A percentile compares a stretch with the other conserved stretches of the same genome.
Evolutionary conservation across 2,113 vertebrate genomes (phyloP).

Genomic region (Lucifuga dentata): DNA sequence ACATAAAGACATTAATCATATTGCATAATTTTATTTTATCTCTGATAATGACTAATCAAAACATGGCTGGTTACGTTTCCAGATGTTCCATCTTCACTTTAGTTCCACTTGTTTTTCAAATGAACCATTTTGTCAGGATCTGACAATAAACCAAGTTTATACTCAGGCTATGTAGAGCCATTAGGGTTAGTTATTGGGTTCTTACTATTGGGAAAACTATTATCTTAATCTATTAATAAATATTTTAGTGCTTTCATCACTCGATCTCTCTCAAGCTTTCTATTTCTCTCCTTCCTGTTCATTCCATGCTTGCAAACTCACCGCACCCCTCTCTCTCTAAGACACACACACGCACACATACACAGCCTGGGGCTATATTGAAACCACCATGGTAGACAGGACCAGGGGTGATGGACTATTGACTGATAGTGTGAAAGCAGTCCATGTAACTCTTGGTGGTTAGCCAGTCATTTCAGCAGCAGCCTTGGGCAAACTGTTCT

Average conservation of each 20-base stretch:
- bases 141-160: conserved; percentile 29
- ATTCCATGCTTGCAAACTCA: conserved; percentile 41
- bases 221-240: conserved; percentile 56
- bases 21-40: conserved; percentile 12
- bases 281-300: conserved; percentile 25
- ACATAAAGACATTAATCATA: conserved; percentile 10
- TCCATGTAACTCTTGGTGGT: conserved; percentile 63
- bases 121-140: conserved; percentile 1
- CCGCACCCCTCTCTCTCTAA: conserved; percentile 23
- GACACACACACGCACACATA: conserved; percentile 26
- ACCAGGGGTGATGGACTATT: conserved; percentile 65
- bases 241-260: conserved; percentile 44
- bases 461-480: conserved; percentile 65
- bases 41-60: conserved; percentile 24
- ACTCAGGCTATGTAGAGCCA: conserved; percentile 10
- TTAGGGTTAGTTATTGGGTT: conserved; percentile 21
- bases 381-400: conserved; percentile 54
- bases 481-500: conserved; percentile 59
- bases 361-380: conserved; percentile 62
- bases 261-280: conserved; percentile 1
- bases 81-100: conserved; percentile 32
- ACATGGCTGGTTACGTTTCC: neutral
- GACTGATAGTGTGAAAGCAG: conserved; percentile 66
- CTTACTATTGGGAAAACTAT: conserved; percentile 40
- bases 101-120: conserved; percentile 19